These are phyloP conservation scores for Iguana delicatissima DNA, from an alignment of 2,797 vertebrate species.

Conservation along the genomic window DNA sequence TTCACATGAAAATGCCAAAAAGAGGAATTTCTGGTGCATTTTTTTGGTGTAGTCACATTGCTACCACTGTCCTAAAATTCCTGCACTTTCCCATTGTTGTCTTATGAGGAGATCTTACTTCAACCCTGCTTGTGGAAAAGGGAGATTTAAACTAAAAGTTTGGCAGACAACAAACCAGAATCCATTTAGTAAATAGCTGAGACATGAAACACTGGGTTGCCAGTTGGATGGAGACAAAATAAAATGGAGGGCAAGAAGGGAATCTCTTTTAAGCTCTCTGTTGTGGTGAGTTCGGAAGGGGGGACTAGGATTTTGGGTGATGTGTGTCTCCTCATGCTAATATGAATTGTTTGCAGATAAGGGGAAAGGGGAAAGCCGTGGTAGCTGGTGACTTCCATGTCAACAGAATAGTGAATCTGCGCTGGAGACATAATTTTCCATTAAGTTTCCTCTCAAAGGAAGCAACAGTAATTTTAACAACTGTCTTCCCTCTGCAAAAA, in stretches of 20 bases:
- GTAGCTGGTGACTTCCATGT: background rate
- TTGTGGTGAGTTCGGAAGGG: too few species aligned
- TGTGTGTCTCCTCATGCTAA: too few species aligned
- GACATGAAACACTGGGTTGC: background rate
- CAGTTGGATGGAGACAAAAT: background rate
- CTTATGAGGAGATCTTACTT: background rate
- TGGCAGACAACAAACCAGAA: background rate
- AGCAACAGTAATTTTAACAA: too few species aligned
- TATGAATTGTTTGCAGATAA: background rate
- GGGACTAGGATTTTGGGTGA: too few species aligned
- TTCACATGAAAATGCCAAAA: background rate
- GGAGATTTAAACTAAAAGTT: background rate
- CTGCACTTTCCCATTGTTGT: background rate
- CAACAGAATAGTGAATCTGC: too few species aligned
- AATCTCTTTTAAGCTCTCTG: too few species aligned
- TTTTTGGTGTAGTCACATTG: background rate
- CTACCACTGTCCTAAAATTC: background rate
- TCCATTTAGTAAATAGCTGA: background rate
- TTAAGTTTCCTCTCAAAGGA: too few species aligned
- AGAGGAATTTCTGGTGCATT: background rate
- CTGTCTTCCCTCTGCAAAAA: too few species aligned
- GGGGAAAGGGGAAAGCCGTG: background rate
- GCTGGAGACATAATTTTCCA: too few species aligned
- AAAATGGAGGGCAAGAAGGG: background rate
- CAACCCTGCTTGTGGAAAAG: too few species aligned